A percentile compares a stretch with the other conserved stretches of the same genome.
phyloP scores from a whole-genome alignment of 2,888 invertebrate genomes.

The Zelleria hepariella region DNA sequence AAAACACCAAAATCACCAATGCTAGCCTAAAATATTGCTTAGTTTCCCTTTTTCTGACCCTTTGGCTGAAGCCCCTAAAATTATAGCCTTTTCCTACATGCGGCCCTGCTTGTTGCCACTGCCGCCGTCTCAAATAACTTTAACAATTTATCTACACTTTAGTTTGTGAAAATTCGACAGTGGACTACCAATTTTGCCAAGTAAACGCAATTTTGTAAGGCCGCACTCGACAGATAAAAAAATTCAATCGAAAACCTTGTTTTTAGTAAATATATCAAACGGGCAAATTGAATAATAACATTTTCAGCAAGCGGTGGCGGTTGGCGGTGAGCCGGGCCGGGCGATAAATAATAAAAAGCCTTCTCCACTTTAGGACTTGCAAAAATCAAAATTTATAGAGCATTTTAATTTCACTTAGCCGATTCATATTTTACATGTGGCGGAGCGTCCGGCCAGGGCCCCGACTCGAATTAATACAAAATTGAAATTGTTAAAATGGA shows the following conservation, averaged over 20 bases:
- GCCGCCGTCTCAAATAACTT: not conserved
- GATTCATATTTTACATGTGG: conserved; percentile 73
- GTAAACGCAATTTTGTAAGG: not conserved
- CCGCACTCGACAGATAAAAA: not conserved
- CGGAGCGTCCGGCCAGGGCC: conserved; percentile 59
- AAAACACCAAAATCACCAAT: too few relatives aligned
- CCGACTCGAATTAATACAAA: conserved; percentile 70
- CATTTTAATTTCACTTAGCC: conserved; percentile 73
- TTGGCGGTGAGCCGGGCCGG: conserved; percentile 40
- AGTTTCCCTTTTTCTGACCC: too few relatives aligned
- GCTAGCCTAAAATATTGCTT: too few relatives aligned
- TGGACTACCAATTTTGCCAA: not conserved
- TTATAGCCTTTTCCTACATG: too few relatives aligned
- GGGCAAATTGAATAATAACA: conserved; percentile 64
- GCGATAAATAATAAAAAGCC: conserved; percentile 71
- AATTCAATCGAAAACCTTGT: conserved; percentile 13
- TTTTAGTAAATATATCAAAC: conserved; percentile 53
- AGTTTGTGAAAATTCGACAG: not conserved
- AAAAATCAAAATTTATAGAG: conserved; percentile 73
- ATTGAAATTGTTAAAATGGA: conserved; percentile 73
- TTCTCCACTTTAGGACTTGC: conserved; percentile 73
- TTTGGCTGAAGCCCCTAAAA: too few relatives aligned
- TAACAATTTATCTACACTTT: not conserved
- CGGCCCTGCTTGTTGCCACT: too few relatives aligned
- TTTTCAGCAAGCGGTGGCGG: conserved; percentile 60